Evolutionary conservation across 2,888 invertebrate species (phyloP).

Genomic region (Iselma pallidipennis): DNA sequence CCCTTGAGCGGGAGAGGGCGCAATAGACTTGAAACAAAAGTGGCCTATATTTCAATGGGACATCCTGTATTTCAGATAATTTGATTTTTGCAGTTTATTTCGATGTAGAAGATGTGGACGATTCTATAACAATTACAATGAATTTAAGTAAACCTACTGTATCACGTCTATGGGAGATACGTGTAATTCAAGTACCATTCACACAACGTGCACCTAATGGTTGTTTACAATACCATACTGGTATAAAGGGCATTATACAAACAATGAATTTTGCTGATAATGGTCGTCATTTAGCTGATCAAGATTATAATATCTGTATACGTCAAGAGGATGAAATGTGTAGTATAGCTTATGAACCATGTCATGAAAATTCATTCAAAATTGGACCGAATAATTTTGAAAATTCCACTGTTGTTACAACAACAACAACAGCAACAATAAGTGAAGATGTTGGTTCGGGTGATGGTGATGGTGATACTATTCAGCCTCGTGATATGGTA

Average conservation of each 20-base stretch:
- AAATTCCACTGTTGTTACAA: too few species aligned
- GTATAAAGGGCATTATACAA: conserved; percentile 62
- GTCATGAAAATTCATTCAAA: conserved; percentile 75
- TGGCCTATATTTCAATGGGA: too few species aligned
- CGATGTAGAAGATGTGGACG: conserved; percentile 64
- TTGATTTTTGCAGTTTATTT: conserved; percentile 64
- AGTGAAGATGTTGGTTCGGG: conserved; percentile 46
- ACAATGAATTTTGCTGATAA: conserved; percentile 84
- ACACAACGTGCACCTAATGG: conserved; percentile 76
- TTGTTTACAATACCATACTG: conserved; percentile 72
- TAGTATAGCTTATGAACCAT: conserved; percentile 75
- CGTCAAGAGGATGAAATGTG: conserved; percentile 72
- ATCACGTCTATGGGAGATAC: conserved; percentile 77
- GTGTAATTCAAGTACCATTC: conserved; percentile 76
- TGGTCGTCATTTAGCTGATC: conserved; percentile 77
- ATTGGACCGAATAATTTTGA: conserved; percentile 61
- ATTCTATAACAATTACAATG: conserved; percentile 59
- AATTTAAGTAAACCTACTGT: conserved; percentile 66
- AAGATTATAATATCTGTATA: conserved; percentile 78
- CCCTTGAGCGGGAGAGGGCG: too few species aligned
- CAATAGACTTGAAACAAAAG: too few species aligned
- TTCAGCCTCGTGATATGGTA: conserved; percentile 34
- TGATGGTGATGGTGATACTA: conserved; percentile 42
- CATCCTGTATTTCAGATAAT: too few species aligned
- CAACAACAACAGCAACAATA: conserved; percentile 16